Evolutionary conservation across 2,888 invertebrate genomes (phyloP), one percentile per base, ranked within the genome.

Genomic region (Brachylomia viminalis): DNA sequence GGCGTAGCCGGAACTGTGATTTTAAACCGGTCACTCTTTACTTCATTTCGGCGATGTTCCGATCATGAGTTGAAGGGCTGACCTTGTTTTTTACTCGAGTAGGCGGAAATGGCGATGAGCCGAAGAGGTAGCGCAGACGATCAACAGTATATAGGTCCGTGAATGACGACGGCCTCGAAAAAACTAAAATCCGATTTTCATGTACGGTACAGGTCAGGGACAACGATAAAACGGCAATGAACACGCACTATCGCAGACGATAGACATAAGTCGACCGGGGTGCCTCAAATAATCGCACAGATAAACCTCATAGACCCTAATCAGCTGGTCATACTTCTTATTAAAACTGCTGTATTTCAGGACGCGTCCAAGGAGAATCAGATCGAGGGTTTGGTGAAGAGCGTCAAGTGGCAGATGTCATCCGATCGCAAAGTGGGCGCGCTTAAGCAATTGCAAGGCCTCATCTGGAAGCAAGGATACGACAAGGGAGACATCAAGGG

Each of bases 391-490:
- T 95, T 98, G 47, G 95, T 98, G 23, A 97, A 97, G 79, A 98
- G 98, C 94, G 97, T 99, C 23, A 97, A 97, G 85, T 98, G 98
- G 97, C 98, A 98, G 93, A 99, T 99, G 97, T 97, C 98, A 66
- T 95, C 96, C 45, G 98, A 99, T 93, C 97, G 98, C 79, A 98
- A 99, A 93, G 97, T 97, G 54, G 97, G 97, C 10, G 97, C 98
- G 10, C 95, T 99, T 80, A 99, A 99, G 93, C 97, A 97, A 69
- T 96, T 99, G n/a, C 99, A 99, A 93, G 99, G 99, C 0, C 97
- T 98, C 82, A 98, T 99, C 89, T 99, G 98, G 98, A 97, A 97
- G 89, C 97, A 98, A 87, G 99, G 98, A 7, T 99, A 99, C 92
- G 97, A 97, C 86, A 97, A 97, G 72, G 98, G 98, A 54, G 97